Evolutionary conservation across 2,113 vertebrate genomes (phyloP).

Genomic region (Entosphenus tridentatus): DNA sequence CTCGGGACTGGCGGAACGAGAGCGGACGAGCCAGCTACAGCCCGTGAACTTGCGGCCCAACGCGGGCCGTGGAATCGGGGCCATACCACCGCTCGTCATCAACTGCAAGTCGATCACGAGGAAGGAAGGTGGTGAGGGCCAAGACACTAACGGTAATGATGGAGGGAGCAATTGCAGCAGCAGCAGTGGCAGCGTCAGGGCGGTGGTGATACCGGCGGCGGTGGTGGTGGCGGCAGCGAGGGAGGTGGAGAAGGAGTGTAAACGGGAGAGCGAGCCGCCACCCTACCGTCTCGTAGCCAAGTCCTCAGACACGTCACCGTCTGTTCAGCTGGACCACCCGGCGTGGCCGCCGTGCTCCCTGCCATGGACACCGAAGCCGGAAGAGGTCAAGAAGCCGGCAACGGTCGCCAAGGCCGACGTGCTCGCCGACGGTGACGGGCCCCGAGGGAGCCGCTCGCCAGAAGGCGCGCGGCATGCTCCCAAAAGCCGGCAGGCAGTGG

Average conservation of each 20-base stretch:
- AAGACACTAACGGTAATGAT: constrained; percentile 12
- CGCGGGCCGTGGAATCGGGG: constrained; percentile 16
- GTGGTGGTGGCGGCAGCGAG: background rate
- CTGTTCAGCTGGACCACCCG: constrained; percentile 24
- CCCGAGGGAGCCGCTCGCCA: constrained; percentile 27
- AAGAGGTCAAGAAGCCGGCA: constrained; percentile 17
- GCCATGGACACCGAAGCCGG: constrained; percentile 19
- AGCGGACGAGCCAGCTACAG: no score
- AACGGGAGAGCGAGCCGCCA: constrained; percentile 6
- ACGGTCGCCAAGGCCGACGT: constrained; percentile 16
- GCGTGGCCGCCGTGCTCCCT: background rate
- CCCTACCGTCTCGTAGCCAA: constrained; percentile 24
- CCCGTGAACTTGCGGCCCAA: no score
- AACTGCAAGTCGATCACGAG: constrained; percentile 59
- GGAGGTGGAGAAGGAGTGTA: background rate
- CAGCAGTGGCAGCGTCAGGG: constrained; percentile 12
- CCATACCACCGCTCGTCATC: constrained; percentile 63
- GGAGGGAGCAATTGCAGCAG: constrained; percentile 16
- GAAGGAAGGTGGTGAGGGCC: constrained; percentile 18
- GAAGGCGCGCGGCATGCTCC: constrained; percentile 12
- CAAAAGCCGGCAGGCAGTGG: background rate
- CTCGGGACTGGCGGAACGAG: no score
- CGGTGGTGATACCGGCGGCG: background rate
- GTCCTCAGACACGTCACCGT: constrained; percentile 25
- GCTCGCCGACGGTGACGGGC: constrained; percentile 24